Conservation (phyloP, 92 coral and sea anemone genomes). For the Phenganax marumi region DNA sequence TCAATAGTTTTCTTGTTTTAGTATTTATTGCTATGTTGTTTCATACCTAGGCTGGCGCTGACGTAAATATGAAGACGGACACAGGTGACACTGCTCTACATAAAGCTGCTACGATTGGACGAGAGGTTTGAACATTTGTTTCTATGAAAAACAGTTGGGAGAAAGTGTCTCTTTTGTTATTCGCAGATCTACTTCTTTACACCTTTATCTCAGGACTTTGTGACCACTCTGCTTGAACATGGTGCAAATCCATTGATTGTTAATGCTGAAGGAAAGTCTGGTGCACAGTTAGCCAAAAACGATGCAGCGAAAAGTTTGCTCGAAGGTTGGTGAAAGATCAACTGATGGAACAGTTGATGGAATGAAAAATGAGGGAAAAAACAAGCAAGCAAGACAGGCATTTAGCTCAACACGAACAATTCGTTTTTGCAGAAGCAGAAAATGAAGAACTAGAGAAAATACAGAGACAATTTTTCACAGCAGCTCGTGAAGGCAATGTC, state of each 20-base stretch:
- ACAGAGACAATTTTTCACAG: conserved; percentile 74
- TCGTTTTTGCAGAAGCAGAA: conserved; percentile 67
- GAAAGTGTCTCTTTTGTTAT: not conserved
- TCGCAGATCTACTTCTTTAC: not conserved
- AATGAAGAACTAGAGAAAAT: conserved; percentile 65
- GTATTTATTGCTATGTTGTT: not conserved
- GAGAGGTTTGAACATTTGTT: conserved; percentile 64
- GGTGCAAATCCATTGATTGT: conserved; percentile 81
- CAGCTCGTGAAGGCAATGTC: conserved; percentile 78
- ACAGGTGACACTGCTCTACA: conserved; percentile 94
- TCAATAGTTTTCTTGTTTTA: not conserved
- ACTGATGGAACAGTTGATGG: not conserved
- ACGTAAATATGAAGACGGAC: conserved; percentile 79
- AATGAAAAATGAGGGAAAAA: not conserved
- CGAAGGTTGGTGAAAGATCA: conserved; percentile 49
- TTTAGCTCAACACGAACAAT: not conserved
- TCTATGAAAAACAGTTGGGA: no score
- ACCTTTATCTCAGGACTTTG: conserved; percentile 67
- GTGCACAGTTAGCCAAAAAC: conserved; percentile 84
- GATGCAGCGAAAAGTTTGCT: conserved; percentile 79
- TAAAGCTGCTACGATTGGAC: conserved; percentile 84
- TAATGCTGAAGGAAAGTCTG: conserved; percentile 80
- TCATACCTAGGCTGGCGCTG: conserved; percentile 71
- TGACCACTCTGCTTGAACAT: conserved; percentile 66
- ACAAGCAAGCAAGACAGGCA: not conserved